Conservation (phyloP, 2,113 vertebrate genomes). For the Hypocryptadius cinnamomeus region DNA sequence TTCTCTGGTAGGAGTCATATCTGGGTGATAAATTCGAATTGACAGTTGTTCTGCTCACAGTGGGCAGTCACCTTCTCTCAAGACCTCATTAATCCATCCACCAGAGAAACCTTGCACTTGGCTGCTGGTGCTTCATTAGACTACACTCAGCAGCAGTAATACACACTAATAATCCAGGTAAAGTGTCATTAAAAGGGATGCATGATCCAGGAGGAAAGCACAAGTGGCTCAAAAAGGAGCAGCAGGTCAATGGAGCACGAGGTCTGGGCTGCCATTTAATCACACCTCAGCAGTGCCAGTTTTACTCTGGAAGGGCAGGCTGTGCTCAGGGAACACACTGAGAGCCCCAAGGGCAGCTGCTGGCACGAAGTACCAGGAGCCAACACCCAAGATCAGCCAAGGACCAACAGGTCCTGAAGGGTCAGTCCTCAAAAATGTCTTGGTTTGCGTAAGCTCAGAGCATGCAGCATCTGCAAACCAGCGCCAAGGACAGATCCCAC, state of each 20-base stretch:
- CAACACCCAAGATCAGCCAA: not conserved
- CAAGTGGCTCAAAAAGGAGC: not conserved
- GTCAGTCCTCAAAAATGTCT: not conserved
- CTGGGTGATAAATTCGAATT: not conserved
- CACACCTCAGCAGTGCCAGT: not conserved
- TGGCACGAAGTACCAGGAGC: not conserved
- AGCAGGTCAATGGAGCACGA: not conserved
- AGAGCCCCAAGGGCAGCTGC: not conserved
- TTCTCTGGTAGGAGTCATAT: not conserved
- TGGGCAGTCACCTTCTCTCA: not conserved
- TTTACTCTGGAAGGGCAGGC: not conserved
- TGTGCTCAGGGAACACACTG: fast-evolving
- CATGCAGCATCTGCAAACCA: not conserved
- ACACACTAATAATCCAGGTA: not conserved
- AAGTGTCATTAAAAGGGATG: not conserved
- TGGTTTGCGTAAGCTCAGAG: not conserved
- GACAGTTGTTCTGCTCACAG: not conserved
- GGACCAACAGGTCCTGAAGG: not conserved
- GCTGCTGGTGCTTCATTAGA: conserved; percentile 28
- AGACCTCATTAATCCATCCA: conserved; percentile 38
- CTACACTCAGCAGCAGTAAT: not conserved
- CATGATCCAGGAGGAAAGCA: not conserved
- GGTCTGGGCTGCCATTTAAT: not conserved
- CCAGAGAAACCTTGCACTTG: not conserved
- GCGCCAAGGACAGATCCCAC: fast-evolving